These are phyloP conservation scores for Sarcophaga rosellei DNA, from an alignment of 2,888 invertebrate species.

Conservation along the genomic window DNA sequence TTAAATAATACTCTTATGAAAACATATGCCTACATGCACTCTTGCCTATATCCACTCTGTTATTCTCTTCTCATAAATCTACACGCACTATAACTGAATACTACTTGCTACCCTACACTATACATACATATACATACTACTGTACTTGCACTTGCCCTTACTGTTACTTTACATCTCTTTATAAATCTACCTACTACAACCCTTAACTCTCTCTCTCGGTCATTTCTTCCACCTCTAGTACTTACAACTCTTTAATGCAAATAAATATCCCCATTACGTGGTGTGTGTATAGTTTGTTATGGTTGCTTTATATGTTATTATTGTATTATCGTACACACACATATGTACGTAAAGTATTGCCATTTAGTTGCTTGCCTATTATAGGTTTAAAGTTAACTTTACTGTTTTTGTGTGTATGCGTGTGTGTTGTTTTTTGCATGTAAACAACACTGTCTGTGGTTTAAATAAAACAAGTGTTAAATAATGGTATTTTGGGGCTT, in stretches of 20 bases:
- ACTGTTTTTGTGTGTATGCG: neutral
- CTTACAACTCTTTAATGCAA: neutral
- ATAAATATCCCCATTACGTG: too few species aligned
- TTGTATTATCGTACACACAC: neutral
- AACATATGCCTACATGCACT: neutral
- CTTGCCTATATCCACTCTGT: neutral
- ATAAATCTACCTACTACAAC: too few species aligned
- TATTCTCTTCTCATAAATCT: too few species aligned
- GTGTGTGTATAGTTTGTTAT: too few species aligned
- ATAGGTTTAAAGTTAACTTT: neutral
- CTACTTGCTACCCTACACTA: too few species aligned
- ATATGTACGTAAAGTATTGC: conserved; percentile 17
- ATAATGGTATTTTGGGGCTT: conserved; percentile 45
- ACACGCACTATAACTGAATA: too few species aligned
- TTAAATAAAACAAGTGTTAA: conserved; percentile 59
- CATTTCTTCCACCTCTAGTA: neutral
- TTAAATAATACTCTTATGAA: too few species aligned
- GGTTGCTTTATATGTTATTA: too few species aligned
- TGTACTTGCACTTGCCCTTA: too few species aligned
- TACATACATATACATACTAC: too few species aligned
- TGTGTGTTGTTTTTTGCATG: conserved; percentile 18
- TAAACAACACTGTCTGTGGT: conserved; percentile 60
- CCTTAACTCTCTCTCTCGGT: too few species aligned
- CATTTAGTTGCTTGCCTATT: neutral
- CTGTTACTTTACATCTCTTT: too few species aligned